Conservation (phyloP, 23 tunicate genomes). For the Corella eumyota region DNA sequence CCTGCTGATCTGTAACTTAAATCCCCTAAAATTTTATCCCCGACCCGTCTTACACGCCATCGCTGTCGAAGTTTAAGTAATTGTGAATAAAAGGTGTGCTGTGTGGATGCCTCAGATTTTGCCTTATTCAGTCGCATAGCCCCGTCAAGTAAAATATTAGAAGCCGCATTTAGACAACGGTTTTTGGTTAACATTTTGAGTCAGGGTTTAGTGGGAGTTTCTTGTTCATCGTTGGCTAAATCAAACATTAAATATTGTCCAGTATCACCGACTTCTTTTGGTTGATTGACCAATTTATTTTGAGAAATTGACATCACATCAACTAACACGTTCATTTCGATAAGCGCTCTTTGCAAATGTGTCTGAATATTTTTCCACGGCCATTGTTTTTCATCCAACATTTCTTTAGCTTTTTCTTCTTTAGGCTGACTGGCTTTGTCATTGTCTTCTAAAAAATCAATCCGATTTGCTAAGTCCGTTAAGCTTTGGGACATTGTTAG, state of each 20-base stretch:
- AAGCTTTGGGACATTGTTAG: conserved; percentile 72
- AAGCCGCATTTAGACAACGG: conserved; percentile 43
- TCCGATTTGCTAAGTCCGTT: conserved; percentile 68
- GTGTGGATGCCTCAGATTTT: conserved; percentile 10
- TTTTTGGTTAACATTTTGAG: conserved; percentile 69
- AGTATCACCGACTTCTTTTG: conserved; percentile 28
- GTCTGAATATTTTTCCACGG: conserved; percentile 66
- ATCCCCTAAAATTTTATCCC: conserved; percentile 79
- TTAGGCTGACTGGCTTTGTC: conserved; percentile 11
- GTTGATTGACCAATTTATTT: conserved; percentile 26
- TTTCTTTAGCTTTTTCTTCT: conserved; percentile 16
- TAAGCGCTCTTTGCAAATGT: conserved; percentile 50
- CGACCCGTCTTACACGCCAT: conserved; percentile 73
- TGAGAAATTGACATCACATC: conserved; percentile 85
- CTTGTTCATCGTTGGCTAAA: conserved; percentile 38
- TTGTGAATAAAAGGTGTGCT: conserved; percentile 43
- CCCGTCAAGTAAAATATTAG: conserved; percentile 55
- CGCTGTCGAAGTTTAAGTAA: conserved; percentile 56
- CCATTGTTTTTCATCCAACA: conserved; percentile 9
- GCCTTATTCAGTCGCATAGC: conserved; percentile 43
- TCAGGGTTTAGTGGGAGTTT: conserved; percentile 16
- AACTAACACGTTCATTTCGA: conserved; percentile 80
- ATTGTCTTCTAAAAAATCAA: conserved; percentile 70
- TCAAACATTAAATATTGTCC: conserved; percentile 74
- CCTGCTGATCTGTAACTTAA: conserved; percentile 74